Evolutionary conservation across 2,113 vertebrate genomes (phyloP).

Genomic region (Zosterops pallidus): DNA sequence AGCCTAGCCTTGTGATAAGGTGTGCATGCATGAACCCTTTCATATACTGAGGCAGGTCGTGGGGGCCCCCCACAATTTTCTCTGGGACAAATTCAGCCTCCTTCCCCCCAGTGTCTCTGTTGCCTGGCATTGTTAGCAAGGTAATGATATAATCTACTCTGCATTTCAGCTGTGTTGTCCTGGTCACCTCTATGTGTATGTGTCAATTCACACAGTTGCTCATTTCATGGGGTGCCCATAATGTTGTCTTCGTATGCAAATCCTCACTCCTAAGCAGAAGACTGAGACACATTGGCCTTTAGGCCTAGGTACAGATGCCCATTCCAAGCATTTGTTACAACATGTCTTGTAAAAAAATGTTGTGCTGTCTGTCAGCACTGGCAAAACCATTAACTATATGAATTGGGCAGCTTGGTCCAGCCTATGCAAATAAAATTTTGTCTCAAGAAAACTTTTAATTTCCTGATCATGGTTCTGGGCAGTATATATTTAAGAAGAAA

Average conservation of each 20-base stretch:
- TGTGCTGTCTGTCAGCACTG: background rate
- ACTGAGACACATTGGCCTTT: background rate
- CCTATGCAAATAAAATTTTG: background rate
- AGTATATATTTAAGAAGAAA: background rate
- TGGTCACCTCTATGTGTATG: background rate
- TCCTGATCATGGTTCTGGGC: background rate
- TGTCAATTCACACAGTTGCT: background rate
- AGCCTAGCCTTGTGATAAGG: background rate
- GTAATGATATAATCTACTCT: too few relatives aligned
- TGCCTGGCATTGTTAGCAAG: background rate
- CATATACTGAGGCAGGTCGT: too few relatives aligned
- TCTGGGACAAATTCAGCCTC: background rate
- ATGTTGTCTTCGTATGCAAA: background rate
- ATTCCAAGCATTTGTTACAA: background rate
- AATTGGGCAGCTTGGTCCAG: background rate
- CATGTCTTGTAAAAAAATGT: background rate
- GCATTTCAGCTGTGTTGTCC: background rate
- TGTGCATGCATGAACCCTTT: background rate
- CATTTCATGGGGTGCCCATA: rapidly evolving
- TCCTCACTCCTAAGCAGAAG: background rate
- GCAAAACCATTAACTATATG: background rate
- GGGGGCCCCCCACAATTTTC: rapidly evolving
- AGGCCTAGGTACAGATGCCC: background rate
- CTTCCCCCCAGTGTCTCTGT: background rate
- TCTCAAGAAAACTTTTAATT: background rate